Evolutionary conservation across 2,113 vertebrate genomes (phyloP).

Genomic region (Euleptes europaea): DNA sequence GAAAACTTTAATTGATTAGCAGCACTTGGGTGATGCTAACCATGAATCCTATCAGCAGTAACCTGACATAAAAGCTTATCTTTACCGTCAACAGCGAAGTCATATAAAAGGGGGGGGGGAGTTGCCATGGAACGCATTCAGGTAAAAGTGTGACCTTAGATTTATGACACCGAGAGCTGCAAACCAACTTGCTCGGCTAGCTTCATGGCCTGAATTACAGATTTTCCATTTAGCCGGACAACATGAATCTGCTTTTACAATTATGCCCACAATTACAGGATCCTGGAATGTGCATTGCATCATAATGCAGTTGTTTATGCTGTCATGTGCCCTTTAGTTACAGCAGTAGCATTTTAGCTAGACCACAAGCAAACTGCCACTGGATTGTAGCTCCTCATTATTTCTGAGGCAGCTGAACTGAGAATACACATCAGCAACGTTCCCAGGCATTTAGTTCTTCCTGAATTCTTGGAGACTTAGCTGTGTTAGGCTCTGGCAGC

Average conservation of each 20-base stretch:
- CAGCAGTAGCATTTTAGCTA: conserved; percentile 28
- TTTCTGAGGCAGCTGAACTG: conserved; percentile 17
- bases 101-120: conserved; percentile 8
- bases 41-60: conserved; percentile 52
- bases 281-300: conserved; percentile 53
- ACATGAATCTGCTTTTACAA: conserved; percentile 61
- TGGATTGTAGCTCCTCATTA: conserved; percentile 39
- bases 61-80: conserved; percentile 55
- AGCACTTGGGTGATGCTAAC: conserved; percentile 49
- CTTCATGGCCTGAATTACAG: conserved; percentile 76
- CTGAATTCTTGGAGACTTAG: background rate
- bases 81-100: conserved; percentile 35
- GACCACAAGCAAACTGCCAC: background rate
- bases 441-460: background rate
- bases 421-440: background rate
- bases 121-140: background rate
- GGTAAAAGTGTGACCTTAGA: conserved; percentile 61
- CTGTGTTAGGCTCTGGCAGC: background rate
- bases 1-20: conserved; percentile 66
- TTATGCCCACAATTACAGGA: conserved; percentile 55
- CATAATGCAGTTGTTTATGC: conserved; percentile 59
- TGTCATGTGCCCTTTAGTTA: conserved; percentile 35
- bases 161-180: conserved; percentile 62
- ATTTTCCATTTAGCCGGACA: conserved; percentile 71
- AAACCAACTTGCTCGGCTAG: conserved; percentile 51